These are phyloP conservation scores for Pangasianodon gigas DNA, from an alignment of 2,113 vertebrate species.

Conservation along the genomic window DNA sequence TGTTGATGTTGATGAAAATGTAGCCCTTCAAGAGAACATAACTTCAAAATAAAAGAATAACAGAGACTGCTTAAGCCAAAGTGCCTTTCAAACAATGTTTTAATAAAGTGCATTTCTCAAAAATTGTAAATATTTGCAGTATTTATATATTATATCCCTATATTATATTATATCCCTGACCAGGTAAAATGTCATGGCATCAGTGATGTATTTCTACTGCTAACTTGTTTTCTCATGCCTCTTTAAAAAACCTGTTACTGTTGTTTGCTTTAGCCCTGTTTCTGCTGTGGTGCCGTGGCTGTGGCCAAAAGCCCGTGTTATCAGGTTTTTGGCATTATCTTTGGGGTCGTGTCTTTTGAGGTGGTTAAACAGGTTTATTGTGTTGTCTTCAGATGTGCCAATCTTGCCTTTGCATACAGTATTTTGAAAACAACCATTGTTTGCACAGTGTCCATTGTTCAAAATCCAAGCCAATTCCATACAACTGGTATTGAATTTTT, in stretches of 20 bases:
- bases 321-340: not conserved
- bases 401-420: not conserved
- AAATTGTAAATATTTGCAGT: not conserved
- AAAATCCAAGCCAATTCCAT: not conserved
- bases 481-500: not conserved
- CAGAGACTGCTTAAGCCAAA: not conserved
- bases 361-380: not conserved
- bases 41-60: not conserved
- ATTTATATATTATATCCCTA: not conserved
- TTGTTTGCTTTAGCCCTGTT: not conserved
- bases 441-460: not conserved
- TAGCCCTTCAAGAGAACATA: not conserved
- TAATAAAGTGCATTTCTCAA: not conserved
- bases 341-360: not conserved
- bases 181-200: not conserved
- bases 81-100: not conserved
- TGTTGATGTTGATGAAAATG: not conserved
- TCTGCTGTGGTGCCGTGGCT: not conserved
- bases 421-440: not conserved
- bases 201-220: not conserved
- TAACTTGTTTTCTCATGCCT: not conserved
- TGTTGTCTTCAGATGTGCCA: not conserved
- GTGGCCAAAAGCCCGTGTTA: not conserved
- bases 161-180: not conserved
- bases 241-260: not conserved